Evolutionary conservation across 2,888 invertebrate species (phyloP).

Genomic region (Nematopogon swammerdamellus): DNA sequence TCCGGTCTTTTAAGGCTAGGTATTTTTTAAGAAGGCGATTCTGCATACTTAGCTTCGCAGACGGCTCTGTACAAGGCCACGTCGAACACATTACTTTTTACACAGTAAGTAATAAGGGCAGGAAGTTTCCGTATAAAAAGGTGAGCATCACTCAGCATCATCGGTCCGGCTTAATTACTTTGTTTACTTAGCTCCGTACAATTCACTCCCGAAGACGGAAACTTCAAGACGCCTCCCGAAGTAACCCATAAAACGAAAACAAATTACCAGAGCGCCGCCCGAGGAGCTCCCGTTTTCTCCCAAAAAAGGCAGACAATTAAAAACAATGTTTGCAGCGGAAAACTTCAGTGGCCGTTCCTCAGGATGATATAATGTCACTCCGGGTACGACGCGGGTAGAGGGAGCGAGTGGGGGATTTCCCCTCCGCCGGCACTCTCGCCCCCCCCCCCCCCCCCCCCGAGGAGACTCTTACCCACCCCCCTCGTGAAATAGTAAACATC

Average conservation of each 20-base stretch:
- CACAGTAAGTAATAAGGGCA: too few relatives aligned
- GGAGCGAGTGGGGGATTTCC: too few relatives aligned
- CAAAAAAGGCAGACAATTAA: not conserved
- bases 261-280: not conserved
- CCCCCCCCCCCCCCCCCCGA: not conserved
- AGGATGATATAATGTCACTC: not conserved
- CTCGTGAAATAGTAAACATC: slow-evolving; percentile 5
- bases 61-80: too few relatives aligned
- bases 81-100: too few relatives aligned
- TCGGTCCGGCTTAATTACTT: not conserved
- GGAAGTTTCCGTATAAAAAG: too few relatives aligned
- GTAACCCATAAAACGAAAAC: not conserved
- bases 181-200: not conserved
- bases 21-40: too few relatives aligned
- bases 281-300: not conserved
- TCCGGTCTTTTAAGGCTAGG: too few relatives aligned
- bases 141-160: too few relatives aligned
- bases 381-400: not conserved
- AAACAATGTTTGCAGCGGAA: not conserved
- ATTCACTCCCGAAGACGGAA: not conserved
- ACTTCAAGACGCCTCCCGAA: not conserved
- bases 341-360: not conserved
- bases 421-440: not conserved
- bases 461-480: not conserved
- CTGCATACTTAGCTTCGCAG: too few relatives aligned